Evolutionary conservation across 2,888 invertebrate genomes (phyloP).

Genomic region (Notodonta ziczac): DNA sequence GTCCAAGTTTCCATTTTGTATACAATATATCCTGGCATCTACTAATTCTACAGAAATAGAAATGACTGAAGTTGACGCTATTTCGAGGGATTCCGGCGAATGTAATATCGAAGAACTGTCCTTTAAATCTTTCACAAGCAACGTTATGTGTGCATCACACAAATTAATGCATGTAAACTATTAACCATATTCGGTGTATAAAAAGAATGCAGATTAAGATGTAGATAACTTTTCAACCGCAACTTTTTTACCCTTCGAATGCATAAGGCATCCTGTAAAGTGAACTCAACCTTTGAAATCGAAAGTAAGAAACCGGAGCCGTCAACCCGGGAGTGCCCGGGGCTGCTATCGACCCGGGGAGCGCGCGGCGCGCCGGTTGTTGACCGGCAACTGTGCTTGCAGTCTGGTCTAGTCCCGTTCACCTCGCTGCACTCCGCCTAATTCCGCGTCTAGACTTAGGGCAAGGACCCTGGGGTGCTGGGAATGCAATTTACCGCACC

Average conservation of each 20-base stretch:
- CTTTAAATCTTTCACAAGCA: no score
- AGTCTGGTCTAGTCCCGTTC: conserved; percentile 29
- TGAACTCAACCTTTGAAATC: background rate
- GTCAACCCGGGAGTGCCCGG: conserved; percentile 15
- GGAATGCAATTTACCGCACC: conserved; percentile 38
- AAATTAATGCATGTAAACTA: no score
- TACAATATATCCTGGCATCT: background rate
- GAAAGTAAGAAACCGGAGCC: conserved; percentile 15
- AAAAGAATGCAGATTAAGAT: no score
- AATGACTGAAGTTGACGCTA: background rate
- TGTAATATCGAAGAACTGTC: background rate
- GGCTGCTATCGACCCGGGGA: conserved; percentile 40
- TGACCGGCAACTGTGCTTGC: conserved; percentile 43
- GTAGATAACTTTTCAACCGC: no score
- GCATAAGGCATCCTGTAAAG: background rate
- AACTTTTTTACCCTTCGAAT: no score
- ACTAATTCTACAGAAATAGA: background rate
- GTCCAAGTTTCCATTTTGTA: background rate
- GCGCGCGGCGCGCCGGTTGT: conserved; percentile 43
- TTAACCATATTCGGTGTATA: no score
- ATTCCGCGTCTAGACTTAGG: conserved; percentile 61
- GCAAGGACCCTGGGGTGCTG: conserved; percentile 47
- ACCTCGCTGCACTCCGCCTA: conserved; percentile 36
- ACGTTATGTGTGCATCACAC: no score
- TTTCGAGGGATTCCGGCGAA: background rate